Evolutionary conservation across 2,888 invertebrate species (phyloP).

Genomic region (Lypha dubia): DNA sequence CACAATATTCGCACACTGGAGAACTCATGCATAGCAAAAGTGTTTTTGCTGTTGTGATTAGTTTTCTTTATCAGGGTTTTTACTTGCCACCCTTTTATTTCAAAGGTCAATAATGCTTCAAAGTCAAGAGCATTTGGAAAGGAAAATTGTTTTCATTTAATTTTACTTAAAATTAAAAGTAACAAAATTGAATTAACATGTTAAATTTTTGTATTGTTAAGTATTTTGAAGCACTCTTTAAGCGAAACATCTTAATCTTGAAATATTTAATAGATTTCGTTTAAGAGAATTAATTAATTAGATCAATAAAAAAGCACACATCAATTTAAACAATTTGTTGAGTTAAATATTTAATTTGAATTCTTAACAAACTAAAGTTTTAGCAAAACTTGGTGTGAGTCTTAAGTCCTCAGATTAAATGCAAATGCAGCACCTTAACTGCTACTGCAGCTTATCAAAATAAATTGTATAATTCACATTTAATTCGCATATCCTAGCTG

Average conservation of each 20-base stretch:
- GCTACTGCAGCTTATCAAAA: too few species aligned
- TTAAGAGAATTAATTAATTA: too few species aligned
- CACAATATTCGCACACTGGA: background rate
- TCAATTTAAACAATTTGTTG: too few species aligned
- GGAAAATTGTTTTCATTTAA: conserved; percentile 18
- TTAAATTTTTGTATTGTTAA: background rate
- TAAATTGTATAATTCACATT: too few species aligned
- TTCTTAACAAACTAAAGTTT: too few species aligned
- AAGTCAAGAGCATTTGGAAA: conserved; percentile 57
- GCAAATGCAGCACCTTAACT: too few species aligned
- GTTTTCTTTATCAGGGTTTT: conserved; percentile 40
- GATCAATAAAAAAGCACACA: too few species aligned
- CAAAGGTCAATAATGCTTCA: conserved; percentile 67
- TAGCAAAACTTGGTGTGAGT: too few species aligned
- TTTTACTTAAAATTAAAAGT: background rate
- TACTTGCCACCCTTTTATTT: conserved; percentile 28
- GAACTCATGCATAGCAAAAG: conserved; percentile 7
- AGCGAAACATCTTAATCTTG: conserved; percentile 10
- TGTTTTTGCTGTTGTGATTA: background rate
- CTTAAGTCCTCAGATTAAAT: too few species aligned
- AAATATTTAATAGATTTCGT: background rate
- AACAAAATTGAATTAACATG: background rate
- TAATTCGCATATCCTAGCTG: too few species aligned
- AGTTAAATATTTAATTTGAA: too few species aligned
- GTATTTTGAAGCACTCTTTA: conserved; percentile 10